Base-by-base conservation (phyloP, 1,140 invertebrate species). In the Uloborus diversus region DNA sequence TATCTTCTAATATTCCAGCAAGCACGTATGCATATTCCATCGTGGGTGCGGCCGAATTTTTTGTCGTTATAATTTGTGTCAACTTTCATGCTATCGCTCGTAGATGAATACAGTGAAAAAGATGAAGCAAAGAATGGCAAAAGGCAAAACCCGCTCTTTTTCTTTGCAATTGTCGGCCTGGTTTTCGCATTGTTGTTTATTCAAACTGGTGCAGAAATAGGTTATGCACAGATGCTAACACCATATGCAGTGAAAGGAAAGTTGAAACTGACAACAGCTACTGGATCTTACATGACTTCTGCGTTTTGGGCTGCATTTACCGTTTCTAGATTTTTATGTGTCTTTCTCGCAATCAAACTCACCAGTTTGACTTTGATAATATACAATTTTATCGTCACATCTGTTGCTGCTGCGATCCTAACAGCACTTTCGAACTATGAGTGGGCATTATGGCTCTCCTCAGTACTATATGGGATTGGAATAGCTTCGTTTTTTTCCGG, bases 301-400 rank as follows among this genome's bases (percentile, higher is more conserved):
- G 76, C 87, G 7, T 89, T 89, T 80, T 90, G 89, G 89, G 88
- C 88, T 4, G 84, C 86, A 3, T 85, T 89, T 30, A 87, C 89
- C 14, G 81, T 86, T 23, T 86, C 86, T 2, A 83, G 89, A 33
- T 87, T 88, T 62, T 75, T 86, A 7, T 86, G 86, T 27, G 88
- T 89, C 20, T 87, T 88, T 53, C 82, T 87, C 68, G 85, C 87
- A 0, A 86, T 84, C 28, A 86, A 83, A 57, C 85, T 85, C 59
- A 85, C 82, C 59, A 86, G 85, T 35, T 83, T 83, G 9, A 84
- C 82, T 23, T 88, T 88, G 86, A 82, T 88, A 30, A 79, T 86
- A 17, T 56, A 85, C 53, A 84, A 88, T 82, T 80, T 88, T 66
- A 35, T 85, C 23, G 51, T 87, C 35, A 84, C 86, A 53, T 68